These are phyloP conservation scores for Eristalinus sepulchralis DNA, from an alignment of 2,888 invertebrate genomes.

Conservation along the genomic window DNA sequence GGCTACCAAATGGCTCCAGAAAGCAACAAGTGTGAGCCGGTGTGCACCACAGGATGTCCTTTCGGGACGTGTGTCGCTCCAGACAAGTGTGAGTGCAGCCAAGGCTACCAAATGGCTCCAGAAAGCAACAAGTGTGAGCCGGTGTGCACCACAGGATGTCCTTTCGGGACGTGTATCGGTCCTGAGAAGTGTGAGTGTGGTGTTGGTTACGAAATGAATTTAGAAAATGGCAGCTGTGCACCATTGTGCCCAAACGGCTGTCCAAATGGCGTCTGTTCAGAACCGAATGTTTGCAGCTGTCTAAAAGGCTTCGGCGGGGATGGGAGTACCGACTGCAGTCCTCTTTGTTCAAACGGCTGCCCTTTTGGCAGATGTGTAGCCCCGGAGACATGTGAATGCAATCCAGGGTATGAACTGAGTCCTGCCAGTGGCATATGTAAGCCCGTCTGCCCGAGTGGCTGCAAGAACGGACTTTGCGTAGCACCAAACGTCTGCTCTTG, in stretches of 20 bases:
- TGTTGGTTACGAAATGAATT: not conserved
- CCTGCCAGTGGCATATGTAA: slow-evolving; percentile 71
- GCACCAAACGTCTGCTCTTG: slow-evolving; percentile 77
- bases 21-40: slow-evolving; percentile 75
- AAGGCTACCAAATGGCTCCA: not conserved
- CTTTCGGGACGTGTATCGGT: slow-evolving; percentile 75
- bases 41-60: slow-evolving; percentile 77
- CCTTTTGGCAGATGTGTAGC: slow-evolving; percentile 73
- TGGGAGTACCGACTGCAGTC: slow-evolving; percentile 74
- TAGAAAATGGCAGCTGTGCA: slow-evolving; percentile 74
- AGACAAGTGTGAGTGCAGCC: slow-evolving; percentile 46
- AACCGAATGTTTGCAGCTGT: slow-evolving; percentile 69
- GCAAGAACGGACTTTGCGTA: slow-evolving; percentile 72
- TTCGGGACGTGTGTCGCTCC: slow-evolving; percentile 76
- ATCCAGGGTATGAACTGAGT: not conserved
- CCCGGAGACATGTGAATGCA: slow-evolving; percentile 65
- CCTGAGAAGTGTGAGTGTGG: slow-evolving; percentile 64
- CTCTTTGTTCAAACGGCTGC: slow-evolving; percentile 75
- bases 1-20: slow-evolving; percentile 75
- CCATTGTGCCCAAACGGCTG: slow-evolving; percentile 78
- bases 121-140: slow-evolving; percentile 75
- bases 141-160: slow-evolving; percentile 76
- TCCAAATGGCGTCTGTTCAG: slow-evolving; percentile 75
- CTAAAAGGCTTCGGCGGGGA: not conserved
- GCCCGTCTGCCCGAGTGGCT: slow-evolving; percentile 45